These are phyloP conservation scores for Myodes glareolus DNA, from an alignment of 2,113 vertebrate species.

Conservation along the genomic window DNA sequence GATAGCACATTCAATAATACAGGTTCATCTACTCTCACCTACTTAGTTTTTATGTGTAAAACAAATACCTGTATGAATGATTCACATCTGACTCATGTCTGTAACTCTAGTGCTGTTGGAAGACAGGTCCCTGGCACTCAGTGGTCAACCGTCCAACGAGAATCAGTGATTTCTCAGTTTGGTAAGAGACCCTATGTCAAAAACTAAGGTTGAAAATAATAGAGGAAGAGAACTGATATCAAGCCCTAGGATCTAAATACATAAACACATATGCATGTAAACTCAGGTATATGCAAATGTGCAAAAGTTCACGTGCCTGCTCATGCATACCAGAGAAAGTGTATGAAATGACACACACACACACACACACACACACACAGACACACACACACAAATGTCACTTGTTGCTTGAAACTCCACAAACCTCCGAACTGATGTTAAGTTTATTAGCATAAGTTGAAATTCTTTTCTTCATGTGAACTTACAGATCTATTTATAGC, in stretches of 20 bases:
- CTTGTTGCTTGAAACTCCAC: background rate
- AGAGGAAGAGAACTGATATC: too few relatives aligned
- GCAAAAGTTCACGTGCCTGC: too few relatives aligned
- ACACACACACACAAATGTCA: background rate
- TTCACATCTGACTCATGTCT: background rate
- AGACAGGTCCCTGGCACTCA: background rate
- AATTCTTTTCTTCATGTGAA: conserved; percentile 16
- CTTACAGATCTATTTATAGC: background rate
- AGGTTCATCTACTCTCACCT: background rate
- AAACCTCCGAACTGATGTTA: background rate
- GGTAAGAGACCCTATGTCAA: background rate
- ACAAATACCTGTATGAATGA: background rate
- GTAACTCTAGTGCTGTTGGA: background rate
- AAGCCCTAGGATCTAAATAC: background rate
- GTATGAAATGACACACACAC: background rate
- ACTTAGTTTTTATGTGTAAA: background rate
- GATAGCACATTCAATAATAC: background rate
- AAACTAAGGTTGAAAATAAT: background rate
- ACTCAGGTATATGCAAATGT: background rate
- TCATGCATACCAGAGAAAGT: background rate
- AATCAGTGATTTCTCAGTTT: background rate
- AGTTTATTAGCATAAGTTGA: background rate
- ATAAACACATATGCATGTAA: background rate
- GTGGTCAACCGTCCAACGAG: background rate
- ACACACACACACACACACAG: too few relatives aligned